Evolutionary conservation across 2,113 vertebrate genomes (phyloP).

Genomic region (Vimba vimba): DNA sequence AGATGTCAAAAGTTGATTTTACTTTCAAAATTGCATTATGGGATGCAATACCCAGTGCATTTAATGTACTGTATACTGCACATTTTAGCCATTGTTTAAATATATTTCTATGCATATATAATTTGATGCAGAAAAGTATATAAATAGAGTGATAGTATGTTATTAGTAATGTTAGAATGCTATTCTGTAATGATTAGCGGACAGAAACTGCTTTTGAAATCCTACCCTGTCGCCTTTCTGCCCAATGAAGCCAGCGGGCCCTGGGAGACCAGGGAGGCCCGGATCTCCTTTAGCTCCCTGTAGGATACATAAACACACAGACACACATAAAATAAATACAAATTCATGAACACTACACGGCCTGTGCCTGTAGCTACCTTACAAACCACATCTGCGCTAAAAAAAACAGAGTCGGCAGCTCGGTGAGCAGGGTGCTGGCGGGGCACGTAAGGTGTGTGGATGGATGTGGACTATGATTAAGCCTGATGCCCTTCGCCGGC

Average conservation of each 20-base stretch:
- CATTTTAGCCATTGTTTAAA: background rate
- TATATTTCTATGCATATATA: background rate
- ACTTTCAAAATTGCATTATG: background rate
- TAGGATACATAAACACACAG: constrained; percentile 52
- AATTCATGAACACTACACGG: constrained; percentile 57
- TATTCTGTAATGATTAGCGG: background rate
- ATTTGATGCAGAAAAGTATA: background rate
- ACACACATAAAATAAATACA: constrained; percentile 49
- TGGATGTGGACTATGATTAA: constrained; percentile 54
- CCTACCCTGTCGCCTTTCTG: constrained; percentile 92
- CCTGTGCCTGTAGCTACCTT: constrained; percentile 54
- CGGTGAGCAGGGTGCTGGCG: background rate
- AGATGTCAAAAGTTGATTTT: too few species aligned
- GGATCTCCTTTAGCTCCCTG: constrained; percentile 87
- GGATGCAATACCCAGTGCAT: background rate
- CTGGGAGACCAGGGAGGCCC: constrained; percentile 90
- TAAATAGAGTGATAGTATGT: background rate
- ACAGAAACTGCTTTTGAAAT: background rate
- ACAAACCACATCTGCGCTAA: constrained; percentile 56
- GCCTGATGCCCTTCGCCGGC: constrained; percentile 51
- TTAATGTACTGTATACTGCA: background rate
- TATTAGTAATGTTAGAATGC: background rate
- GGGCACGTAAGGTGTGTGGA: constrained; percentile 51
- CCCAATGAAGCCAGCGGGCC: constrained; percentile 86
- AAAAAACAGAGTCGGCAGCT: constrained; percentile 40